Percentiles rank a stretch among this genome's conserved stretches.
Evolutionary conservation across 2,888 invertebrate genomes (phyloP).

Genomic region (Cerastis leucographa): DNA sequence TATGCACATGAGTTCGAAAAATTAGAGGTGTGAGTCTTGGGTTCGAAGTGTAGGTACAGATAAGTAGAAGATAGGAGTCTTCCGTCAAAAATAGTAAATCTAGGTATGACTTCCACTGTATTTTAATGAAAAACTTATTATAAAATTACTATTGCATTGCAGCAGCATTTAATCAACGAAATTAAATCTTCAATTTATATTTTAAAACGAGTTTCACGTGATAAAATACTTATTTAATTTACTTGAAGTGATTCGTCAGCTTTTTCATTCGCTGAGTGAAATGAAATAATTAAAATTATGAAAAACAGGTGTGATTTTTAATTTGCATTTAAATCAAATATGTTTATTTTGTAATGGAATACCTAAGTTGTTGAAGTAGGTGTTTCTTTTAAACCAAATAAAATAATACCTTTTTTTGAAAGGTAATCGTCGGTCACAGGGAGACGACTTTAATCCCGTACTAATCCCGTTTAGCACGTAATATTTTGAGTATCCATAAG

Average conservation of each 20-base stretch:
- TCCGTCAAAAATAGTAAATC: not conserved
- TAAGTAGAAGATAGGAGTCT: not conserved
- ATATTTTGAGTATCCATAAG: too few species aligned
- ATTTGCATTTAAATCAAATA: slow-evolving; percentile 24
- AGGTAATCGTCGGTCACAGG: not conserved
- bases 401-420: not conserved
- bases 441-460: not conserved
- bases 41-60: too few species aligned
- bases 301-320: slow-evolving; percentile 5
- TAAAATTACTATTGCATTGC: not conserved
- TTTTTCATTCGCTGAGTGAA: not conserved
- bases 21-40: too few species aligned
- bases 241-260: slow-evolving; percentile 1
- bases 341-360: not conserved
- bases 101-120: not conserved
- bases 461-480: too few species aligned
- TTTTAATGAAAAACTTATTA: not conserved
- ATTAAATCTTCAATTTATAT: slow-evolving; percentile 6
- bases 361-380: not conserved
- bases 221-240: not conserved
- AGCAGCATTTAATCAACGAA: not conserved
- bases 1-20: too few species aligned
- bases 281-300: slow-evolving; percentile 12
- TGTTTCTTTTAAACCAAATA: not conserved
- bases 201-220: not conserved